Evolutionary conservation across 2,113 vertebrate genomes (phyloP), one percentile per base, ranked within the genome.

Genomic region (Oenanthe oenanthe): DNA sequence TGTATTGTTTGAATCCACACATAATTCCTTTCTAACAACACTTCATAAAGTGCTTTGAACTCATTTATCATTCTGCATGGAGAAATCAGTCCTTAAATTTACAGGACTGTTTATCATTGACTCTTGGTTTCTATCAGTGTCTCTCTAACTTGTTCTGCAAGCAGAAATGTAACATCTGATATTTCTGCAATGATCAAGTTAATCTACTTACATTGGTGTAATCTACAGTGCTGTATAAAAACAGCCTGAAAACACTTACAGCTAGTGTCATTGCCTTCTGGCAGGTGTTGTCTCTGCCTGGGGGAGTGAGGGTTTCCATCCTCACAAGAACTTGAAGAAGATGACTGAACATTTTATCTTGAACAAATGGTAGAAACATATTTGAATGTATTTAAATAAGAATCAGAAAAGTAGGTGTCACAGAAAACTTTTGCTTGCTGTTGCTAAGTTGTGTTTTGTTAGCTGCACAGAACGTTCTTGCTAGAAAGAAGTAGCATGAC

Each of bases 101-200:
- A 80, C 50, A 65, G 17, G 22, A n/a, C 42, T 67, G 3, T 58
- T 31, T 89, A 31, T 85, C 57, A 31, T 73, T 70, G 36, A 71
- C 22, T 94, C 22, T 78, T 70, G 15, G 38, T 93, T 82, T 60
- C 82, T 92, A 40, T 95, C 86, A 86, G 17, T 85, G 17, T 93
- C 38, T 95, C 81, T 83, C 38, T 92, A 86, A 88, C 22, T 90
- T 56, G 83, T 83, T 43, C 67, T 32, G 5, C 56, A 28, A 54
- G 67, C 29, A 87, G 88, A 94, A 96, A 81, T 78, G 36, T 38
- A 91, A 34, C 54, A 89, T 88, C 47, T 85, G 86, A 93, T 95
- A 74, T 97, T 96, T 96, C 83, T 96, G 76, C 91, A 96, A 95
- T 92, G 95, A 95, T 95, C 73, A 73, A 42, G 32, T 95, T 96